Conservation (phyloP, 2,888 invertebrate species). For the Limnephilus marmoratus region DNA sequence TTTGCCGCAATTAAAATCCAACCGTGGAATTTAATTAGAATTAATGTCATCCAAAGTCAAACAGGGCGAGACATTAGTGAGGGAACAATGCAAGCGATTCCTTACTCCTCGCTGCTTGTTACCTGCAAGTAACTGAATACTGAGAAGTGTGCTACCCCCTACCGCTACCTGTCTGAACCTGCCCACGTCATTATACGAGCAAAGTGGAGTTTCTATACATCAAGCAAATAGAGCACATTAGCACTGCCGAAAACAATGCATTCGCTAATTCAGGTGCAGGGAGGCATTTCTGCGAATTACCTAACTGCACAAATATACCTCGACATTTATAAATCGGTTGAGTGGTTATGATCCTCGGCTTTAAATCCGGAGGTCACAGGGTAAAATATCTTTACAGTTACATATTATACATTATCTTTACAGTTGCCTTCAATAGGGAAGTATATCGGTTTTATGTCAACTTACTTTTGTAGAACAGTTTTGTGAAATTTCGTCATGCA, state of each 20-base stretch:
- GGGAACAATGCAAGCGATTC: slow-evolving; percentile 6
- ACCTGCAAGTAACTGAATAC: not conserved
- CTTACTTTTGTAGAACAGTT: no score
- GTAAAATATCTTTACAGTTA: no score
- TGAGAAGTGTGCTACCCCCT: not conserved
- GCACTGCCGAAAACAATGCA: slow-evolving; percentile 6
- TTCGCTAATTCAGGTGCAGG: slow-evolving; percentile 51
- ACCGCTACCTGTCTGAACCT: not conserved
- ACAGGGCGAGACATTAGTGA: not conserved
- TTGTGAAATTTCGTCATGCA: no score
- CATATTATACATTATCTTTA: no score
- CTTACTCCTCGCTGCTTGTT: not conserved
- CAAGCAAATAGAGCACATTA: slow-evolving; percentile 22
- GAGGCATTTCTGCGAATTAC: not conserved
- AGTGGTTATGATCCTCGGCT: no score
- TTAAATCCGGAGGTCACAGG: no score
- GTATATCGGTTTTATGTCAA: no score
- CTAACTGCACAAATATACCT: not conserved
- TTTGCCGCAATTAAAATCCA: not conserved
- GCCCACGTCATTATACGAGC: not conserved
- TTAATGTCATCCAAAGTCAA: not conserved
- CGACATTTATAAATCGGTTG: no score
- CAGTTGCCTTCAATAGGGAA: no score
- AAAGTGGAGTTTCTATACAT: slow-evolving; percentile 1
- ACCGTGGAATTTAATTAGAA: not conserved